Percentiles rank a stretch among this genome's conserved stretches.
Evolutionary conservation across 2,888 invertebrate genomes (phyloP).

Genomic region (Parelbella ahira): DNA sequence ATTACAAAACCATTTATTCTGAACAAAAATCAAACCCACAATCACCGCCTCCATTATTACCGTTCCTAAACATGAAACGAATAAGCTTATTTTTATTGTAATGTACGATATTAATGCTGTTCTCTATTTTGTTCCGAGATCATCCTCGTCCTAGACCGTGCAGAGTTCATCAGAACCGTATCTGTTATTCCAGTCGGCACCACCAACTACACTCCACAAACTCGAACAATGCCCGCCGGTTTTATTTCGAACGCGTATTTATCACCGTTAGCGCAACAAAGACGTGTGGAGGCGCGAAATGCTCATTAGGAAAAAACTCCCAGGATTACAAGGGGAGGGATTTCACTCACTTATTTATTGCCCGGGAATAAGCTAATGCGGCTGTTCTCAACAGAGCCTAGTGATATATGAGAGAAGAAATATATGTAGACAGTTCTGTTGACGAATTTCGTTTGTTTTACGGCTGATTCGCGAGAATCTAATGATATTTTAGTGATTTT

Average conservation of each 20-base stretch:
- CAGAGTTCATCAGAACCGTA: too few relatives aligned
- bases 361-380: conserved; percentile 21
- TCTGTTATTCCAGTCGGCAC: too few relatives aligned
- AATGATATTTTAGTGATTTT: background rate
- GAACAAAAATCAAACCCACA: too few relatives aligned
- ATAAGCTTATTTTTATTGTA: too few relatives aligned
- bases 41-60: too few relatives aligned
- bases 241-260: conserved; percentile 12
- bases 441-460: background rate
- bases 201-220: too few relatives aligned
- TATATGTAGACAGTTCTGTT: conserved; percentile 5
- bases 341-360: conserved; percentile 24
- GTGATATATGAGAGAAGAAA: conserved; percentile 10
- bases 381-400: conserved; percentile 10
- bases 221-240: too few relatives aligned
- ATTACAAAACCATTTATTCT: too few relatives aligned
- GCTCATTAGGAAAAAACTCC: conserved; percentile 22
- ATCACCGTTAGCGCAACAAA: conserved; percentile 20
- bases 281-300: conserved; percentile 19
- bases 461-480: background rate
- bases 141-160: too few relatives aligned
- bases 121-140: too few relatives aligned
- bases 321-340: conserved; percentile 9
- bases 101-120: too few relatives aligned
- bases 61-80: too few relatives aligned